Evolutionary conservation across 2,113 vertebrate genomes (phyloP).

Genomic region (Athene cunicularia): DNA sequence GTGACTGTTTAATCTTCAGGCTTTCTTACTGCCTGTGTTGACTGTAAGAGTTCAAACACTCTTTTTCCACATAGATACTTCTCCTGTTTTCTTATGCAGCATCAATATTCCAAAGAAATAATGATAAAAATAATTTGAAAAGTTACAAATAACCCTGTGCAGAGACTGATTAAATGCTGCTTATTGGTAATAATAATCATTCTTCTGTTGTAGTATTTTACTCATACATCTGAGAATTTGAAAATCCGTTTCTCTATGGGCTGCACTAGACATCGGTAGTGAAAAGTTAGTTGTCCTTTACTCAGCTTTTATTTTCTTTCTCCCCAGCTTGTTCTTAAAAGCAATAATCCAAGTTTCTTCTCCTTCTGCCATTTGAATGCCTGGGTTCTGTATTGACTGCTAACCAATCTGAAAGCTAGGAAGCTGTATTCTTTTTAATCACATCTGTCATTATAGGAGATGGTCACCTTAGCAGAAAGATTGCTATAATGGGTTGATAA

Average conservation of each 20-base stretch:
- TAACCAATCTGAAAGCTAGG: not conserved
- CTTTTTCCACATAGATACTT: not conserved
- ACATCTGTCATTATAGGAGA: not conserved
- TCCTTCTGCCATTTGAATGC: not conserved
- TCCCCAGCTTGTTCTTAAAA: not conserved
- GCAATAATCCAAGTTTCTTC: not conserved
- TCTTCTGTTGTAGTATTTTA: not conserved
- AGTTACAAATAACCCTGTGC: not conserved
- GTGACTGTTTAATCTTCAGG: not conserved
- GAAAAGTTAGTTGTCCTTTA: not conserved
- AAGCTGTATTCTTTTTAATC: not conserved
- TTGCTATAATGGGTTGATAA: not conserved
- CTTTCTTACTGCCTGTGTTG: not conserved
- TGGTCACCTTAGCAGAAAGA: constrained; percentile 33
- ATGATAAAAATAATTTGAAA: not conserved
- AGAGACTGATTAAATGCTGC: not conserved
- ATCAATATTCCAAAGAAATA: not conserved
- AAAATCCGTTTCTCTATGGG: not conserved
- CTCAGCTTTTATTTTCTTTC: not conserved
- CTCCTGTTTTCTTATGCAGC: not conserved
- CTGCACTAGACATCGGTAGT: not conserved
- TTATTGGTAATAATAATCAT: not conserved
- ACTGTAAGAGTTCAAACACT: not conserved
- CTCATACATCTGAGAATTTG: not conserved
- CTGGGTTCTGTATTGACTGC: not conserved